These are phyloP conservation scores for Romanogobio albipinnatus DNA, from an alignment of 2,113 vertebrate species.

Conservation along the genomic window DNA sequence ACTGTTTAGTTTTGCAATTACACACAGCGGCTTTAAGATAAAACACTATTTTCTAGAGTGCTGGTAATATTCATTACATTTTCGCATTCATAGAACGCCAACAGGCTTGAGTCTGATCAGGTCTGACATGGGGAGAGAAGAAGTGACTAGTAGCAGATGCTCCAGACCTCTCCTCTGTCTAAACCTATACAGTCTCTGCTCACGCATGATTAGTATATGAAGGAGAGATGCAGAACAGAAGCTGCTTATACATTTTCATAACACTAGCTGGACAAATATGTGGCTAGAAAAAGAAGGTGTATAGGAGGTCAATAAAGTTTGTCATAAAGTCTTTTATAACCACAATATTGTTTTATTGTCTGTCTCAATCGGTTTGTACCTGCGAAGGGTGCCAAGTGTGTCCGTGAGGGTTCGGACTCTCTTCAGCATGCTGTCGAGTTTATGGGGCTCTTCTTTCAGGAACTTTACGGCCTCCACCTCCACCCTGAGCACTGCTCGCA, in stretches of 20 bases:
- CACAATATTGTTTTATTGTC: not conserved
- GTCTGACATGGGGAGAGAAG: not conserved
- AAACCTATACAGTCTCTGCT: not conserved
- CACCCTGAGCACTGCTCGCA: constrained; percentile 89
- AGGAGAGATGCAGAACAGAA: constrained; percentile 5
- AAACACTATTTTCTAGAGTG: not conserved
- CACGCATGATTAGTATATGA: constrained; percentile 5
- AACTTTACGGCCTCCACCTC: constrained; percentile 96
- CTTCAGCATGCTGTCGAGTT: constrained; percentile 93
- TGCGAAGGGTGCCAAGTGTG: constrained; percentile 83
- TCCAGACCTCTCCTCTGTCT: not conserved
- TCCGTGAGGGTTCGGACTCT: constrained; percentile 90
- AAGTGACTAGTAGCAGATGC: constrained; percentile 3
- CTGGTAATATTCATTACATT: not conserved
- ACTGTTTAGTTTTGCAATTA: not conserved
- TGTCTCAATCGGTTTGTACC: constrained; percentile 70
- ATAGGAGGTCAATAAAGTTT: not conserved
- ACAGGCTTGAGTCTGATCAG: constrained; percentile 4
- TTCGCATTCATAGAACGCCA: not conserved
- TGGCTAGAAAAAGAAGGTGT: not conserved
- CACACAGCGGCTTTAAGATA: not conserved
- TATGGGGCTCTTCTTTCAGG: constrained; percentile 95
- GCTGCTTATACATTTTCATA: constrained; percentile 1
- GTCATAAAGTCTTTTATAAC: not conserved
- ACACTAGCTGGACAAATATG: not conserved